A percentile compares a stretch with the other conserved stretches of the same genome.
These are phyloP conservation scores for Phalacrocorax aristotelis DNA, from an alignment of 2,113 vertebrate species.

Conservation along the genomic window DNA sequence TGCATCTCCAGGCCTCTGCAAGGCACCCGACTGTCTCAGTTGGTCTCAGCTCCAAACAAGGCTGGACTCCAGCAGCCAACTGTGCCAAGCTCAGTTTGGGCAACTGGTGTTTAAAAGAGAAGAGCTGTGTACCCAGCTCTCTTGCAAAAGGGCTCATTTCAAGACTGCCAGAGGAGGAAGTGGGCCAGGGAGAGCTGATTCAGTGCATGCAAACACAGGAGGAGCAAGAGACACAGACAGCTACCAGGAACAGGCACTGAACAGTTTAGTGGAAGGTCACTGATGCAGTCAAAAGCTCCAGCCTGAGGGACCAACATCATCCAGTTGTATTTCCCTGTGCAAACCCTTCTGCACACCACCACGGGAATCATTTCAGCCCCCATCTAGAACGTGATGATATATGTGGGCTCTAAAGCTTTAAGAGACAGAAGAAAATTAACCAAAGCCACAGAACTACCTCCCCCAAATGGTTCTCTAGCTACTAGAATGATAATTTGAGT, in stretches of 20 bases:
- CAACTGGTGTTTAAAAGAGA: background rate
- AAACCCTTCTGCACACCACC: background rate
- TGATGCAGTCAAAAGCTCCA: background rate
- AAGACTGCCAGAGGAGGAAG: constrained; percentile 22
- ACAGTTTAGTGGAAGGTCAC: background rate
- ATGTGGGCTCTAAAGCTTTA: background rate
- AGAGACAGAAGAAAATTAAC: background rate
- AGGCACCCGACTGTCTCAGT: background rate
- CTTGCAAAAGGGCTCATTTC: constrained; percentile 22
- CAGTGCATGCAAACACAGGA: background rate
- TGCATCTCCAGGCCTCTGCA: background rate
- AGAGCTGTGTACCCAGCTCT: background rate
- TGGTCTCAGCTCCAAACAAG: background rate
- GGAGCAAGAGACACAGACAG: background rate
- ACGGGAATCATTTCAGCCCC: background rate
- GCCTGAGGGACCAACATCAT: constrained; percentile 3
- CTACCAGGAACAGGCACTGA: background rate
- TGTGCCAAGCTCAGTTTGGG: background rate
- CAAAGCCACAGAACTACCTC: background rate
- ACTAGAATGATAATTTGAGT: background rate
- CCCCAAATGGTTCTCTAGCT: background rate
- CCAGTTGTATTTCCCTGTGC: background rate
- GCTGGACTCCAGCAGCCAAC: background rate
- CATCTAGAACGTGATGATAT: background rate
- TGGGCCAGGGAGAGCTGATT: background rate